phyloP scores from a whole-genome alignment of 2,113 vertebrate species.

The Telmatochromis sp. region DNA sequence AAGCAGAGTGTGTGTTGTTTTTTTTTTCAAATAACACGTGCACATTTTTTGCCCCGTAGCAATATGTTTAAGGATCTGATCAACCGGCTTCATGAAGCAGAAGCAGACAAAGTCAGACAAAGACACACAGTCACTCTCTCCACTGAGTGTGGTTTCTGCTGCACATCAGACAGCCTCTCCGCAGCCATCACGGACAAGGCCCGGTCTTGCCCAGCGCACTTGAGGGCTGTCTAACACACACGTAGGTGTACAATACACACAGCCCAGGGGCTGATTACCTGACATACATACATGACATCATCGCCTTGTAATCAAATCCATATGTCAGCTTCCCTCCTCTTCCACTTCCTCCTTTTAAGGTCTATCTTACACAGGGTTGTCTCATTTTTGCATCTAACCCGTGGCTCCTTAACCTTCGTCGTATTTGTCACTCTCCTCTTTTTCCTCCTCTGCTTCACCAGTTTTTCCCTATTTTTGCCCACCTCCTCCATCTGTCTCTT shows the following conservation, averaged over 20 bases:
- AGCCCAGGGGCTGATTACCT: conserved; percentile 62
- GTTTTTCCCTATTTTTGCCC: background rate
- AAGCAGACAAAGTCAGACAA: background rate
- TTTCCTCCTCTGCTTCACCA: background rate
- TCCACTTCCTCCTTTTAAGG: background rate
- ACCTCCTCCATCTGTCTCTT: background rate
- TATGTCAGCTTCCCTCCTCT: conserved; percentile 27
- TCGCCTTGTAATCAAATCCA: conserved; percentile 59
- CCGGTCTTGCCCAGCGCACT: conserved; percentile 15
- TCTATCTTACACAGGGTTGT: background rate
- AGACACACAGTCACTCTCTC: background rate
- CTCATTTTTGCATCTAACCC: conserved; percentile 1
- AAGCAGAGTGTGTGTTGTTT: background rate
- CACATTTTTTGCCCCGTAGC: background rate
- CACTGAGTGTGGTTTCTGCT: background rate
- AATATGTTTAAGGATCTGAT: background rate
- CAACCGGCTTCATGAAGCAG: background rate
- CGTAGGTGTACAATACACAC: conserved; percentile 24
- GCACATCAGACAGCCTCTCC: background rate
- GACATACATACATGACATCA: conserved; percentile 68
- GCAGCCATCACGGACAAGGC: background rate
- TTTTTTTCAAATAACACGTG: background rate
- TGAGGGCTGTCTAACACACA: conserved; percentile 21
- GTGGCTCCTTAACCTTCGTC: background rate
- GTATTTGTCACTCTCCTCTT: background rate